Percentiles rank a stretch among this genome's conserved stretches.
Conservation (phyloP, 2,113 vertebrate genomes). For the Oxyura jamaicensis region DNA sequence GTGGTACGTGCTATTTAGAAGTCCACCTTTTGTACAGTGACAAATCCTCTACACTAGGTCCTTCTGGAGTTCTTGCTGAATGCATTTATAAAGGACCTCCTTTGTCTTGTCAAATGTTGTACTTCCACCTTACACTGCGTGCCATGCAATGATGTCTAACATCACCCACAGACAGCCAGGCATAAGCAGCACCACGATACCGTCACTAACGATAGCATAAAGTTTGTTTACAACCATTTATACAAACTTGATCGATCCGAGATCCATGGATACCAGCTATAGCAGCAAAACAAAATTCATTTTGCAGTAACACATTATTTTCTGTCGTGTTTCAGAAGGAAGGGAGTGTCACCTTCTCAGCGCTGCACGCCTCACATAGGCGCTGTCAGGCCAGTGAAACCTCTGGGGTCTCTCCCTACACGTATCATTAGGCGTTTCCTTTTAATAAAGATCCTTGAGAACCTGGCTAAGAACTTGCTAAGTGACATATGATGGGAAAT, state of each 20-base stretch:
- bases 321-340: neutral
- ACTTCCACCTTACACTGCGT: neutral
- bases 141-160: neutral
- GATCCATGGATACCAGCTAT: accelerated
- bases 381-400: neutral
- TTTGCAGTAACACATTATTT: neutral
- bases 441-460: neutral
- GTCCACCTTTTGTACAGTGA: neutral
- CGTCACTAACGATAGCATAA: neutral
- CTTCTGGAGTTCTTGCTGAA: neutral
- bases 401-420: neutral
- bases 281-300: neutral
- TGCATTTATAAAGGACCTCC: neutral
- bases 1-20: neutral
- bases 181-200: neutral
- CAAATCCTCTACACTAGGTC: neutral
- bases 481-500: neutral
- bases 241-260: neutral
- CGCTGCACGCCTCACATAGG: accelerated
- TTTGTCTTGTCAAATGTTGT: neutral
- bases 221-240: neutral
- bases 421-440: accelerated
- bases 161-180: neutral
- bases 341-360: neutral
- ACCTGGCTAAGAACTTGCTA: neutral